Percentiles rank a stretch among this genome's conserved stretches.
Evolutionary conservation across 2,797 vertebrate genomes (phyloP).

Genomic region (Periparus ater): DNA sequence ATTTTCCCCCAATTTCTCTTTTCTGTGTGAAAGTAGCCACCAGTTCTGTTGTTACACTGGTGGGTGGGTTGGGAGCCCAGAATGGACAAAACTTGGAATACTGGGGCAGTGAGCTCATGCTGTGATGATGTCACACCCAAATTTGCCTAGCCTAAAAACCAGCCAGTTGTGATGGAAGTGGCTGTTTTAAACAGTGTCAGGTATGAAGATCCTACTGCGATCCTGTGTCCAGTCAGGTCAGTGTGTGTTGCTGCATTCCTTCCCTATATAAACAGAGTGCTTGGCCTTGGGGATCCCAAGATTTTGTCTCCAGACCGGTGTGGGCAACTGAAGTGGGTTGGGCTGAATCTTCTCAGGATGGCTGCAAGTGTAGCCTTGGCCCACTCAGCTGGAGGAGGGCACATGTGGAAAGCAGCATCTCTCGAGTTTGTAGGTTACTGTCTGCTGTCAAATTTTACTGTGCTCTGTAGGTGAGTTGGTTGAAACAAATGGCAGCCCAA

Average conservation of each 20-base stretch:
- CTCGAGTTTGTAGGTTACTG: neutral
- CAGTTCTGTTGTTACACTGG: neutral
- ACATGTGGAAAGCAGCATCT: neutral
- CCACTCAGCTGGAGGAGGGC: neutral
- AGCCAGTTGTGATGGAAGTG: neutral
- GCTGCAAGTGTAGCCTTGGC: neutral
- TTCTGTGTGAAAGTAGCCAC: neutral
- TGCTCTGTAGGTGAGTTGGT: neutral
- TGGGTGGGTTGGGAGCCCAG: neutral
- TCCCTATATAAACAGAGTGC: neutral
- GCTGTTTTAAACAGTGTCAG: neutral
- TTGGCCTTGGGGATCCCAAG: neutral
- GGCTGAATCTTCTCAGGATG: neutral
- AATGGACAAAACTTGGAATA: neutral
- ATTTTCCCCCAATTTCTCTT: neutral
- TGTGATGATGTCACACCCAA: accelerated
- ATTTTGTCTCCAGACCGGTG: neutral
- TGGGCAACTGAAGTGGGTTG: neutral
- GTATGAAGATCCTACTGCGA: accelerated
- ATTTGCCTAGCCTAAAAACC: neutral
- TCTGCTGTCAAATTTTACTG: accelerated
- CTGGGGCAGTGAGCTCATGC: neutral
- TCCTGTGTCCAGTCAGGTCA: neutral
- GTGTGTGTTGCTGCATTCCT: neutral
- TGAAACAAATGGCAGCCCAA: neutral